Evolutionary conservation across 2,888 invertebrate genomes (phyloP).

Genomic region (Punctoribates punctum): DNA sequence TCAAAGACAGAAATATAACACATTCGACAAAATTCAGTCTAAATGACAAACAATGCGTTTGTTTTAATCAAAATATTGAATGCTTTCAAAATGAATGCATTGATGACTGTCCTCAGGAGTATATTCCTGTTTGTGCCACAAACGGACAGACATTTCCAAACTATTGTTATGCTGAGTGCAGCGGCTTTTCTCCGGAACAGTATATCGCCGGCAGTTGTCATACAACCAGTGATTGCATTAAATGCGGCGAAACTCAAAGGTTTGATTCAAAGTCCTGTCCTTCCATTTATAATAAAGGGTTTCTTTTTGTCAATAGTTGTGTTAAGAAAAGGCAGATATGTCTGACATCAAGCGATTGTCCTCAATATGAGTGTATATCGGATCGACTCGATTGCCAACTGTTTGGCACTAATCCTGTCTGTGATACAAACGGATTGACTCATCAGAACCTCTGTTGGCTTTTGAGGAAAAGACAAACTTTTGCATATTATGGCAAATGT

Average conservation of each 20-base stretch:
- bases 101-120: background rate
- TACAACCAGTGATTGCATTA: background rate
- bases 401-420: constrained; percentile 15
- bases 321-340: constrained; percentile 12
- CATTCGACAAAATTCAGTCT: background rate
- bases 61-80: constrained; percentile 4
- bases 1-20: background rate
- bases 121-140: constrained; percentile 32
- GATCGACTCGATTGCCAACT: constrained; percentile 25
- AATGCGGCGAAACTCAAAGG: constrained; percentile 15
- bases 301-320: background rate
- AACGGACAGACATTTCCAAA: constrained; percentile 38
- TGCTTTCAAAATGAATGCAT: constrained; percentile 23
- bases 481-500: constrained; percentile 41
- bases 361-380: constrained; percentile 19
- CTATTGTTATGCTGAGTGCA: constrained; percentile 23
- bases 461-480: constrained; percentile 5
- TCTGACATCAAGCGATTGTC: constrained; percentile 13
- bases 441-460: constrained; percentile 36
- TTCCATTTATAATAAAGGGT: background rate
- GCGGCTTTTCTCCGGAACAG: background rate
- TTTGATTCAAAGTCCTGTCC: background rate
- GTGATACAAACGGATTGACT: constrained; percentile 36
- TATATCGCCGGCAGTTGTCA: background rate
- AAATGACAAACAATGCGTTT: constrained; percentile 14